These are phyloP conservation scores for Pristionchus entomophagus DNA, from an alignment of 2,888 invertebrate genomes.

Conservation along the genomic window DNA sequence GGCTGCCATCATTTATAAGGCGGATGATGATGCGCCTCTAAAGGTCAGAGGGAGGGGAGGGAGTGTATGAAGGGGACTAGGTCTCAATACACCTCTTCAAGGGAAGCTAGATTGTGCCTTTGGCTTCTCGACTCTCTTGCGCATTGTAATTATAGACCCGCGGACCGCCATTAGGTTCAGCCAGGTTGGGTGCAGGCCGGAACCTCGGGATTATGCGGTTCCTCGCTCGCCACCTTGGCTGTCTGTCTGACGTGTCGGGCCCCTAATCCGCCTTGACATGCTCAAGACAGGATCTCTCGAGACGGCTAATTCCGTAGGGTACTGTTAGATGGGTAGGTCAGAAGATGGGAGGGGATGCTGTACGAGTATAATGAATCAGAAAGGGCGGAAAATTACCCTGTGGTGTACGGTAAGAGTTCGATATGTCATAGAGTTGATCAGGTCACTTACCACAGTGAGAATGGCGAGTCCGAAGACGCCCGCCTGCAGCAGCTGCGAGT, in stretches of 20 bases:
- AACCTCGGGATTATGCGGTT: too few species aligned
- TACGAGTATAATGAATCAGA: too few species aligned
- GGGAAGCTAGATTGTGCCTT: not conserved
- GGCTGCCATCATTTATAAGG: slow-evolving; percentile 32
- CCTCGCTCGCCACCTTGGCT: slow-evolving; percentile 9
- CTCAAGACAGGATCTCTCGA: not conserved
- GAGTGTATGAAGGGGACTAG: not conserved
- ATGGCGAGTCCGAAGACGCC: slow-evolving; percentile 59
- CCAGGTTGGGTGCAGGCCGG: not conserved
- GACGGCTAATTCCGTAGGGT: not conserved
- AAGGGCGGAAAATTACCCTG: too few species aligned
- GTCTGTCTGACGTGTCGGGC: not conserved
- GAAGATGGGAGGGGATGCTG: too few species aligned
- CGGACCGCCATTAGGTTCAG: not conserved
- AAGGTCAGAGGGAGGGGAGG: slow-evolving; percentile 10
- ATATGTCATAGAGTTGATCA: too few species aligned
- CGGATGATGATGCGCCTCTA: not conserved
- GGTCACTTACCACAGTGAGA: slow-evolving; percentile 54
- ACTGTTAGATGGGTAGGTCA: too few species aligned
- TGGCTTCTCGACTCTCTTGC: slow-evolving; percentile 6
- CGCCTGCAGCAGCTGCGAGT: slow-evolving; percentile 55
- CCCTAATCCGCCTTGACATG: not conserved
- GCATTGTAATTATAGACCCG: slow-evolving; percentile 14
- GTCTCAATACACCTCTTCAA: not conserved
- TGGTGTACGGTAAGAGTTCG: not conserved